Conservation (phyloP, 2,888 invertebrate genomes). For the Pyrrhosoma nymphula region DNA sequence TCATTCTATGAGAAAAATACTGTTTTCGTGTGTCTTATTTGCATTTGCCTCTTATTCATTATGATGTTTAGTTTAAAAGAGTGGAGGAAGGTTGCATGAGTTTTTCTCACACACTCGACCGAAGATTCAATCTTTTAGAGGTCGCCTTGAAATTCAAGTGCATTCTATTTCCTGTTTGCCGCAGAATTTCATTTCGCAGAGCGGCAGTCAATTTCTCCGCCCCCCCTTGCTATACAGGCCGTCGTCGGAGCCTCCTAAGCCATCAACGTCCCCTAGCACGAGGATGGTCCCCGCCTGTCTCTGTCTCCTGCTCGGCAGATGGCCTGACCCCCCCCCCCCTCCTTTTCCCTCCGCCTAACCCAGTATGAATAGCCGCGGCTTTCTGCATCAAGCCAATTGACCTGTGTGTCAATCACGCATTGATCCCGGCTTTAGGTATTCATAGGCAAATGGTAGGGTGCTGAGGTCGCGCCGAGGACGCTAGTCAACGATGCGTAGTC, state of each 20-base stretch:
- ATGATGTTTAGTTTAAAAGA: no score
- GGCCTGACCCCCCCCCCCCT: background rate
- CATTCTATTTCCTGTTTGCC: background rate
- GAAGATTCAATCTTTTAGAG: no score
- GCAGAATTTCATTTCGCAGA: background rate
- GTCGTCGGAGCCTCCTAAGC: background rate
- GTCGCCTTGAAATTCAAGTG: no score
- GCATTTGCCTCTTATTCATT: no score
- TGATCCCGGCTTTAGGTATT: slow-evolving; percentile 17
- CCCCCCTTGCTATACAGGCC: background rate
- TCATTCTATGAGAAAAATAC: no score
- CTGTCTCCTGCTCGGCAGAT: background rate
- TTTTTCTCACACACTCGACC: no score
- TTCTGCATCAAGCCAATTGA: slow-evolving; percentile 43
- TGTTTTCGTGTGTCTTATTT: no score
- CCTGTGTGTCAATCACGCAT: slow-evolving; percentile 44
- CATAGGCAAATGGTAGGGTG: background rate
- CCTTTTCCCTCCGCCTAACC: no score
- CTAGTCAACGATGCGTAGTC: background rate
- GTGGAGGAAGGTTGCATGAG: no score
- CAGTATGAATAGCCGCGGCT: slow-evolving; percentile 15
- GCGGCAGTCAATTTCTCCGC: background rate
- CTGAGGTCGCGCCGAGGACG: slow-evolving; percentile 1
- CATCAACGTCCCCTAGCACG: background rate
- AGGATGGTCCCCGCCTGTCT: background rate